A percentile compares a stretch with the other conserved stretches of the same genome.
Evolutionary conservation across 53 echinoderm and acorn worm species (phyloP).

Genomic region (Glandiceps talaboti): DNA sequence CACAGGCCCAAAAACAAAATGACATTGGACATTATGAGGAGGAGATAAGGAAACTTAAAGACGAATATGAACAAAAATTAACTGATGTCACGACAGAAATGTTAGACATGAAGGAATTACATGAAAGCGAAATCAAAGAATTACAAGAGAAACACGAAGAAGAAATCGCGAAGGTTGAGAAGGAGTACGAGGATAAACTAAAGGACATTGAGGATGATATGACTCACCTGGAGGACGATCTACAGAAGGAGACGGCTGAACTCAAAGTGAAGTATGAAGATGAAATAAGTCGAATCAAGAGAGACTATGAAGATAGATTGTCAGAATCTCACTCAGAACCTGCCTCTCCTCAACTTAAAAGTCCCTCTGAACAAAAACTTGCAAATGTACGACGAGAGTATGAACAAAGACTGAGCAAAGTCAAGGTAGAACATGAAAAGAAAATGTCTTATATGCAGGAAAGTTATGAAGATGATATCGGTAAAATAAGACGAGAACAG

Average conservation of each 20-base stretch:
- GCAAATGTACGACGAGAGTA: not conserved
- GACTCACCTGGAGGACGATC: constrained; percentile 18
- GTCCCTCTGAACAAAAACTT: not conserved
- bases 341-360: not conserved
- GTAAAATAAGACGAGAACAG: not conserved
- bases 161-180: not conserved
- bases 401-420: not conserved
- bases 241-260: not conserved
- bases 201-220: constrained; percentile 18
- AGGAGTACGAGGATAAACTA: not conserved
- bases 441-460: not conserved
- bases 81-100: not conserved
- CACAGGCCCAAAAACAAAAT: not conserved
- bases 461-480: not conserved
- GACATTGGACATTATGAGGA: not conserved
- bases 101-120: not conserved
- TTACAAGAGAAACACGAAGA: not conserved
- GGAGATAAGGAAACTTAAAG: not conserved
- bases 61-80: not conserved
- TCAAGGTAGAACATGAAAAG: not conserved
- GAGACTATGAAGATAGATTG: not conserved
- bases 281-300: not conserved
- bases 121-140: not conserved
- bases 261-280: not conserved
- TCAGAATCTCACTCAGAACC: not conserved